Percentiles rank a stretch among this genome's conserved stretches.
Evolutionary conservation across 2,888 invertebrate genomes (phyloP).

Genomic region (Amblyjoppa fuscipennis): DNA sequence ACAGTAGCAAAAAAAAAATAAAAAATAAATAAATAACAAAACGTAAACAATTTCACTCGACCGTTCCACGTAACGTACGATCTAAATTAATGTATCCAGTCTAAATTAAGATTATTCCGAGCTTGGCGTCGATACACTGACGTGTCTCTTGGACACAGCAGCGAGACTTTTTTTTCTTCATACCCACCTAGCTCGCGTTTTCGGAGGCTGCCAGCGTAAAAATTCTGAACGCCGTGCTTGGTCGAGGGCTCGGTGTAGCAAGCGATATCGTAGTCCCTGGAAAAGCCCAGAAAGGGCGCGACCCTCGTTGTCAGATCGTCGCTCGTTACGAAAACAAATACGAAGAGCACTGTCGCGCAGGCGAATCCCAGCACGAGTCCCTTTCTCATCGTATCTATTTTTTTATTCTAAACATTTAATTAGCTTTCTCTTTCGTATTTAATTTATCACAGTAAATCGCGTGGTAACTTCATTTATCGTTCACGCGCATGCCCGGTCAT

Average conservation of each 20-base stretch:
- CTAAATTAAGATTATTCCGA: too few species aligned
- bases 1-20: neutral
- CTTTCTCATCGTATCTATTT: slow-evolving; percentile 73
- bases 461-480: neutral
- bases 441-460: neutral
- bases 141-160: neutral
- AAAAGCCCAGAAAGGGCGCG: slow-evolving; percentile 66
- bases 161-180: neutral
- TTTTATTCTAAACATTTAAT: neutral
- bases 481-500: neutral
- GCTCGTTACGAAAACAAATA: slow-evolving; percentile 75
- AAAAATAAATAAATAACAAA: neutral
- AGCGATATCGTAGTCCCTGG: slow-evolving; percentile 69
- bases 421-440: neutral
- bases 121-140: too few species aligned
- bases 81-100: neutral
- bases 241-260: slow-evolving; percentile 72
- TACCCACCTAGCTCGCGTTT: slow-evolving; percentile 25
- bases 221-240: slow-evolving; percentile 40
- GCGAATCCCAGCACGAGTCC: slow-evolving; percentile 72
- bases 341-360: slow-evolving; percentile 74
- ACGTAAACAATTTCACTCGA: neutral
- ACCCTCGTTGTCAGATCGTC: slow-evolving; percentile 72
- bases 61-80: neutral
- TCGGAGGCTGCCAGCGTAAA: slow-evolving; percentile 40